Conservation (phyloP, 2,113 vertebrate genomes). For the Bambusicola thoracicus region DNA sequence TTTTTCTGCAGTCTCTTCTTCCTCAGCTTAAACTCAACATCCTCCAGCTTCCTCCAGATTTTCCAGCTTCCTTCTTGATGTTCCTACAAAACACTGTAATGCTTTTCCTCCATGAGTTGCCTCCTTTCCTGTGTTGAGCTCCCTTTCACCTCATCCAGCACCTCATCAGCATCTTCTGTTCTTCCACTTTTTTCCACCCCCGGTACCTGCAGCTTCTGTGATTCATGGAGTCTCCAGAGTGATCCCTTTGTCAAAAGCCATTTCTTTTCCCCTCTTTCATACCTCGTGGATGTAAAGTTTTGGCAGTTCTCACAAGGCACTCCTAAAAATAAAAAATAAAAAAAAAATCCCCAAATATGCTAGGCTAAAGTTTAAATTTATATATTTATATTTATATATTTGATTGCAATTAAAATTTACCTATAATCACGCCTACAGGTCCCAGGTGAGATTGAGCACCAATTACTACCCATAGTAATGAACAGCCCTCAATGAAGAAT, state of each 20-base stretch:
- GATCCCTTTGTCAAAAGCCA: not conserved
- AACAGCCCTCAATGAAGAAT: not conserved
- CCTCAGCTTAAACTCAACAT: not conserved
- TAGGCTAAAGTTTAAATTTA: not conserved
- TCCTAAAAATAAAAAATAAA: not conserved
- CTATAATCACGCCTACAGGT: not conserved
- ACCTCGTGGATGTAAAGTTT: not conserved
- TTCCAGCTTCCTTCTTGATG: not conserved
- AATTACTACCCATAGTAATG: not conserved
- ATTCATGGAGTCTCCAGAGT: not conserved
- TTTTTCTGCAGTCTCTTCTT: not conserved
- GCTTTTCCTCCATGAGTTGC: not conserved
- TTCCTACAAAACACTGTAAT: accelerated
- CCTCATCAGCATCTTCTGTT: not conserved
- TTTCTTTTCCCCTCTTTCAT: not conserved
- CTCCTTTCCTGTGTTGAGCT: not conserved
- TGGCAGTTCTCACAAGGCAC: not conserved
- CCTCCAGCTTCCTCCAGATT: not conserved
- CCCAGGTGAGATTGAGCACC: not conserved
- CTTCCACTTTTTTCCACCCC: not conserved
- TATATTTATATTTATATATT: not conserved
- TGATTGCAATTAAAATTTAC: not conserved
- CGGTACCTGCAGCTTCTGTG: not conserved
- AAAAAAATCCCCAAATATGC: not conserved
- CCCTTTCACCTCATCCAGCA: not conserved